Conservation (phyloP, 2,113 vertebrate genomes). For the Jacana jacana region DNA sequence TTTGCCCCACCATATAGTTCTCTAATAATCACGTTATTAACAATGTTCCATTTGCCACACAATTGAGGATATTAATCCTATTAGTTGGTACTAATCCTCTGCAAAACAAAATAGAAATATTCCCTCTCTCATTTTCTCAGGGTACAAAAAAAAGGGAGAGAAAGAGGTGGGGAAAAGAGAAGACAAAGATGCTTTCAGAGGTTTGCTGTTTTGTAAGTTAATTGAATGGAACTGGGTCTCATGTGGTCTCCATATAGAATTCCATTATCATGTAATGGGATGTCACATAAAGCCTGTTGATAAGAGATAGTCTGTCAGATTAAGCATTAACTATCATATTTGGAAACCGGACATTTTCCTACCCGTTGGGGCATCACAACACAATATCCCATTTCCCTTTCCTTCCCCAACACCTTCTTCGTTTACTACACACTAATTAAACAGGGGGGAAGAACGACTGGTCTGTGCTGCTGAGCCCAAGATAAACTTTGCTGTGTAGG, state of each 20-base stretch:
- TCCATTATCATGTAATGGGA: constrained; percentile 59
- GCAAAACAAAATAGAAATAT: constrained; percentile 63
- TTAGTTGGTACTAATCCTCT: constrained; percentile 52
- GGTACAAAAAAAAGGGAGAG: neutral
- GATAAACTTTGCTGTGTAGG: constrained; percentile 46
- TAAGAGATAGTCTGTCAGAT: constrained; percentile 57
- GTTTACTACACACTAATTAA: constrained; percentile 29
- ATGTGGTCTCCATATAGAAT: constrained; percentile 25
- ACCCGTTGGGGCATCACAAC: constrained; percentile 42
- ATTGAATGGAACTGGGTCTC: constrained; percentile 51
- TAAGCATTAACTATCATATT: constrained; percentile 51
- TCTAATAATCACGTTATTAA: constrained; percentile 65
- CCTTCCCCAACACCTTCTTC: neutral
- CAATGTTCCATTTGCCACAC: constrained; percentile 59
- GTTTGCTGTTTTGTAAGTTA: constrained; percentile 43
- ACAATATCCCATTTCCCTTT: neutral
- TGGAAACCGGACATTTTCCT: constrained; percentile 25
- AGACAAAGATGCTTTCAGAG: constrained; percentile 43
- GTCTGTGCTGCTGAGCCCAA: neutral
- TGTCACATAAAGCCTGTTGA: constrained; percentile 36
- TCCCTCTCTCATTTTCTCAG: constrained; percentile 52
- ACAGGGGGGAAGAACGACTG: neutral
- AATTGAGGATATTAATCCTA: constrained; percentile 66
- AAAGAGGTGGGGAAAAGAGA: neutral
- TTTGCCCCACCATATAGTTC: constrained; percentile 52